Conservation (phyloP, 2,888 invertebrate genomes). For the Pheosia gnoma region DNA sequence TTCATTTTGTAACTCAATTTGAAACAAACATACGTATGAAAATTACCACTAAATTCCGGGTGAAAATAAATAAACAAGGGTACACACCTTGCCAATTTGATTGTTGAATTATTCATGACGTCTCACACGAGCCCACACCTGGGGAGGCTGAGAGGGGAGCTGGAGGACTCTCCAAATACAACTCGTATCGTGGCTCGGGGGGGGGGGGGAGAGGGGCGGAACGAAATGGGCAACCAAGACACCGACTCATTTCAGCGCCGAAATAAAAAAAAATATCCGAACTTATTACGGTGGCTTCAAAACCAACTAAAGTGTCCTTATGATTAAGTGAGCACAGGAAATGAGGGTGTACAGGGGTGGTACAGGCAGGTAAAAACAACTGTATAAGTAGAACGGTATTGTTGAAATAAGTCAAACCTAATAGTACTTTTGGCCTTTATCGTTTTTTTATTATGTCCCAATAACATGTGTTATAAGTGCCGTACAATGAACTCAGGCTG, state of each 20-base stretch:
- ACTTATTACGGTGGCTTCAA: slow-evolving; percentile 54
- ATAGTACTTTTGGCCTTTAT: not conserved
- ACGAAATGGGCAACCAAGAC: slow-evolving; percentile 72
- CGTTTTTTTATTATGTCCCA: no score
- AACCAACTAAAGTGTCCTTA: slow-evolving; percentile 48
- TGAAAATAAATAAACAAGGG: slow-evolving; percentile 77
- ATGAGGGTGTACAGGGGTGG: slow-evolving; percentile 25
- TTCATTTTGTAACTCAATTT: slow-evolving; percentile 36
- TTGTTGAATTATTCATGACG: slow-evolving; percentile 81
- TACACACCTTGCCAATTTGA: slow-evolving; percentile 79
- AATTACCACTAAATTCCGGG: slow-evolving; percentile 69
- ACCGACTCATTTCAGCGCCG: slow-evolving; percentile 58
- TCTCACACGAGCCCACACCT: slow-evolving; percentile 67
- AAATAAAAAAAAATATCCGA: slow-evolving; percentile 59
- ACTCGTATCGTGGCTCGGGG: slow-evolving; percentile 57
- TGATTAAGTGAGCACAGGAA: slow-evolving; percentile 46
- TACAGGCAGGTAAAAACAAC: slow-evolving; percentile 15
- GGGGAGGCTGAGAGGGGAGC: slow-evolving; percentile 47
- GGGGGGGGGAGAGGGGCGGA: slow-evolving; percentile 59
- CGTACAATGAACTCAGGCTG: no score
- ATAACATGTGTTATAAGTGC: no score
- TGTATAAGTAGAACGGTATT: not conserved
- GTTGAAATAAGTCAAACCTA: not conserved
- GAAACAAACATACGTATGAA: slow-evolving; percentile 54
- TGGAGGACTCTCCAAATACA: slow-evolving; percentile 61